Evolutionary conservation across 2,113 vertebrate genomes (phyloP).

Genomic region (Forbesichthys papilliferus): DNA sequence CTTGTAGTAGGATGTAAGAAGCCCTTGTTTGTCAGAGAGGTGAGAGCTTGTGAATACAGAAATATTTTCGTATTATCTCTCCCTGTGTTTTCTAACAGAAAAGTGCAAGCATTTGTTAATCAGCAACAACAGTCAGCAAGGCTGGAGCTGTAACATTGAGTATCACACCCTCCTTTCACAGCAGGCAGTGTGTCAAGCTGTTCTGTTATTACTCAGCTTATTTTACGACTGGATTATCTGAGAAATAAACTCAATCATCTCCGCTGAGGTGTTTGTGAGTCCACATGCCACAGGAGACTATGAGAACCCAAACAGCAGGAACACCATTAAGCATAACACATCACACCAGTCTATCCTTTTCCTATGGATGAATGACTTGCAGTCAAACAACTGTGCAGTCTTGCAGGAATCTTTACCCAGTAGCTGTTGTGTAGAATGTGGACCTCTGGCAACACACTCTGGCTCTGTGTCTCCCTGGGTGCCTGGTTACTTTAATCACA

Average conservation of each 20-base stretch:
- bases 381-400: conserved; percentile 15
- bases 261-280: conserved; percentile 65
- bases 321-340: conserved; percentile 1
- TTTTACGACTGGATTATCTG: conserved; percentile 49
- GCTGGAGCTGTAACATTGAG: conserved; percentile 17
- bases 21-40: conserved; percentile 10
- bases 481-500: conserved; percentile 74
- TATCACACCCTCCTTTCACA: conserved; percentile 36
- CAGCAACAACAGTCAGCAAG: conserved; percentile 22
- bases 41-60: neutral
- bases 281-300: conserved; percentile 9
- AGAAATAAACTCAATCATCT: conserved; percentile 42
- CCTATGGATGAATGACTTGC: neutral
- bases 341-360: neutral
- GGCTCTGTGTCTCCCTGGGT: conserved; percentile 67
- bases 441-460: conserved; percentile 73
- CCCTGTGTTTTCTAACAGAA: neutral
- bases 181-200: conserved; percentile 55
- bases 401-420: conserved; percentile 2
- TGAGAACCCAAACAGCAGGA: conserved; percentile 27
- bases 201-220: conserved; percentile 57
- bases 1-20: conserved; percentile 3
- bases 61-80: neutral
- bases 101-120: neutral
- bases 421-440: neutral